Evolutionary conservation across 1,140 invertebrate species (phyloP), one percentile per base, ranked within the genome.

Genomic region (Drosophila persimilis): DNA sequence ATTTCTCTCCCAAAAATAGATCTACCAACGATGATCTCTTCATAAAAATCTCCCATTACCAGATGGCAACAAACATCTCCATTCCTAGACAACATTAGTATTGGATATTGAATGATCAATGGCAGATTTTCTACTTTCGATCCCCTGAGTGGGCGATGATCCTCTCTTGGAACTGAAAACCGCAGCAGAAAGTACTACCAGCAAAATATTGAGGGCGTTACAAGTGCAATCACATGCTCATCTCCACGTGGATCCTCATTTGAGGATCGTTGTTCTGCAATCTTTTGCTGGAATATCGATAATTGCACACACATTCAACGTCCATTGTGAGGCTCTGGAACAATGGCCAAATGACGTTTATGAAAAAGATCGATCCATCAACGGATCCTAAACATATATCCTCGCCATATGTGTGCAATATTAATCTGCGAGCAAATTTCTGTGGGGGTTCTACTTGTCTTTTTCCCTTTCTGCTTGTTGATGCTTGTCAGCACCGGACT

Each of bases 391-490:
- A 57, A 60, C 70, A 64, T 55, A 44, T 39, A 39, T n/a, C 46
- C 11, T 53, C 39, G 54, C 60, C 77, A 86, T 86, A 85, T 84
- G 80, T 84, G 81, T 80, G 80, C 77, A 81, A 85, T 85, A 77
- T 62, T 85, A 85, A 85, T 77, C 80, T 85, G 80, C 72, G 76
- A 62, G 24, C 69, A 52, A 43, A 20, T 57, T 63, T 24, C n/a
- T 39, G 35, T 39, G 35, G 63, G 66, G 57, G 66, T 57, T 50
- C 26, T 52, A 15, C 65, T 47, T 67, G 65, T 69, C 65, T 45
- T 58, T 24, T 39, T 66, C 52, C 51, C 20, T 20, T 20, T 20
- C 29, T 13, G 9, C 11, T 24, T 22, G 29, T 35, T 41, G 51
- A 50, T 52, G 67, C 71, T 54, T 75, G 72, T 75, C 73, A 67